phyloP scores from a whole-genome alignment of 1,140 invertebrate genomes.

The Colletes latitarsis region DNA sequence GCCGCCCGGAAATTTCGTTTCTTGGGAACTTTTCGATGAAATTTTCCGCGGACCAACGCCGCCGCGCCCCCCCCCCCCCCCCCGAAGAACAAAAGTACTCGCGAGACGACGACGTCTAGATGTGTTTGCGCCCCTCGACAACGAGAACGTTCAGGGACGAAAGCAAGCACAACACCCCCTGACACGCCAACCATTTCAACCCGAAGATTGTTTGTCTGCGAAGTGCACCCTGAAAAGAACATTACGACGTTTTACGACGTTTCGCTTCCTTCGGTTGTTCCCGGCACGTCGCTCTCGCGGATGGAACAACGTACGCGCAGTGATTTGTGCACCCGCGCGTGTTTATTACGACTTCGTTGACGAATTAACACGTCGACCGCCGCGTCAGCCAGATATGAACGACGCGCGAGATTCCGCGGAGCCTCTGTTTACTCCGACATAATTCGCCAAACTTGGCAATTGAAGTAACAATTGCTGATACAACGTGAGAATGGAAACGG shows the following conservation, averaged over 20 bases:
- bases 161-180: slow-evolving; percentile 9
- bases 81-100: background rate
- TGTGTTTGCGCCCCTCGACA: slow-evolving; percentile 27
- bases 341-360: no score
- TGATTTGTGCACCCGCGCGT: no score
- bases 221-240: background rate
- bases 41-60: slow-evolving; percentile 19
- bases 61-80: background rate
- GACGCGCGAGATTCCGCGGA: no score
- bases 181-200: background rate
- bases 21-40: slow-evolving; percentile 25
- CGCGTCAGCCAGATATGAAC: no score
- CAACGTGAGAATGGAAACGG: no score
- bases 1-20: slow-evolving; percentile 16
- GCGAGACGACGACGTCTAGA: background rate
- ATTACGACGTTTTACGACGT: slow-evolving; percentile 3
- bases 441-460: no score
- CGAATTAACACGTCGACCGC: no score
- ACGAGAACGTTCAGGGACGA: background rate
- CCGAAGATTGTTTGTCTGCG: slow-evolving; percentile 1
- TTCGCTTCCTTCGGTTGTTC: no score
- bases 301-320: no score
- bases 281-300: no score
- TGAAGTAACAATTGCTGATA: no score
- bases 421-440: no score